phyloP scores from a whole-genome alignment of 2,797 vertebrate species.

The Masticophis lateralis region DNA sequence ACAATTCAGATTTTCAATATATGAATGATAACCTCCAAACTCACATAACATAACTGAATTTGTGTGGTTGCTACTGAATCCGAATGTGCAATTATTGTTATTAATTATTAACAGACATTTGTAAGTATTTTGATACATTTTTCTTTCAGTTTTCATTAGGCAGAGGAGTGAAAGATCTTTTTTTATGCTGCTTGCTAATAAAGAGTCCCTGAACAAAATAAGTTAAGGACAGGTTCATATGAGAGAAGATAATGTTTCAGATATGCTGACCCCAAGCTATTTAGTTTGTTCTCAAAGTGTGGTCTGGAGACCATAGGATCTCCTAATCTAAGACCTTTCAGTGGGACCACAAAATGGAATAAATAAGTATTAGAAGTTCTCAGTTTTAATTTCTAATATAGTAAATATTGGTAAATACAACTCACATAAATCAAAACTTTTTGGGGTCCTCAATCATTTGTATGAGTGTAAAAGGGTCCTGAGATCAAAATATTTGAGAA shows the following conservation, averaged over 20 bases:
- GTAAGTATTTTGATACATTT: not conserved
- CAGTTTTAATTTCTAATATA: not conserved
- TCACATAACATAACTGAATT: not conserved
- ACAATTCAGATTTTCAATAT: not conserved
- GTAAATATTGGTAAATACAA: not conserved
- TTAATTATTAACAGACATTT: not conserved
- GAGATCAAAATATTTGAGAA: not conserved
- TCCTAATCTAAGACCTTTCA: not conserved
- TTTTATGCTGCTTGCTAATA: not conserved
- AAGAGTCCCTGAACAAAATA: not conserved
- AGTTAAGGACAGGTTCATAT: not conserved
- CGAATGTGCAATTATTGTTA: not conserved
- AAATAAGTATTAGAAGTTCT: not conserved
- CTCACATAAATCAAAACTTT: not conserved
- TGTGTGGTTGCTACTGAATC: not conserved
- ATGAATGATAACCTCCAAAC: not conserved
- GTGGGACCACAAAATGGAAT: not conserved
- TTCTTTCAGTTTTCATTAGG: not conserved
- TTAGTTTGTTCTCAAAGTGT: not conserved
- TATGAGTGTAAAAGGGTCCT: not conserved
- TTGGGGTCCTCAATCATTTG: not conserved
- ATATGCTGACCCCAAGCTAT: not conserved
- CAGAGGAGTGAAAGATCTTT: not conserved
- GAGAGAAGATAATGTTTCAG: not conserved
- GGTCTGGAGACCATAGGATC: not conserved